Base-by-base conservation (phyloP, 2,113 vertebrate genomes). In the Genyomyrus donnyi region DNA sequence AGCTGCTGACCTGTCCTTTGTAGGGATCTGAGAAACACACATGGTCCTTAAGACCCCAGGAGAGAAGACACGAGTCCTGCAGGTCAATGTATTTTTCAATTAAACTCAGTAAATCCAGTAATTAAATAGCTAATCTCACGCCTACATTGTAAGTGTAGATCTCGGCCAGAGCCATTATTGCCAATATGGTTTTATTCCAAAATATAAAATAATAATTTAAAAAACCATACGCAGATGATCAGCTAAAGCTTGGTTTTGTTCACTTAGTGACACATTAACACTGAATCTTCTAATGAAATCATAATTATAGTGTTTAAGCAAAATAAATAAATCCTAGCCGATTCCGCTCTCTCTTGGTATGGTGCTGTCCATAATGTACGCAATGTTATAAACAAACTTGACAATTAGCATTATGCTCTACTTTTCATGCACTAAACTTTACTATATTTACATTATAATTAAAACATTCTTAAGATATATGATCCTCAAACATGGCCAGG, bases 41-140 rank as follows among this genome's bases (percentile, higher is more conserved):
- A 49, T 80, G 66, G 89, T 89, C 48, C 85, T 45, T 87, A 74
- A 74, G 85, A 80, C 74, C 86, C 46, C 21, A 53, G 74, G 89
- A 89, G 42, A 90, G 89, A 89, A 53, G 85, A 31, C 21, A 31
- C 10, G 17, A 85, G 66, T 91, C 89, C 56, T 58, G 31, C 66
- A 88, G 87, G 70, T 90, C 49, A 80, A 91, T 91, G 88, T 27
- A 90, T 86, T 90, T 91, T 89, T 21, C 80, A 90, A 90, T 62
- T 88, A 56, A 62, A 90, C 87, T 88, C 87, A 90, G 77, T 84
- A 77, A 88, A 27, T 56, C 52, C 31, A 88, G 77, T 21, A 89
- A 77, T 88, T 77, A 88, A 77, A 80, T 35, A 77, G 4, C n/a
- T 88, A 49, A 35, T 58, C 48, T 77, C 77, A 11, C 7, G 3